phyloP scores from a whole-genome alignment of 2,888 invertebrate species.

The Calameuta idolon region DNA sequence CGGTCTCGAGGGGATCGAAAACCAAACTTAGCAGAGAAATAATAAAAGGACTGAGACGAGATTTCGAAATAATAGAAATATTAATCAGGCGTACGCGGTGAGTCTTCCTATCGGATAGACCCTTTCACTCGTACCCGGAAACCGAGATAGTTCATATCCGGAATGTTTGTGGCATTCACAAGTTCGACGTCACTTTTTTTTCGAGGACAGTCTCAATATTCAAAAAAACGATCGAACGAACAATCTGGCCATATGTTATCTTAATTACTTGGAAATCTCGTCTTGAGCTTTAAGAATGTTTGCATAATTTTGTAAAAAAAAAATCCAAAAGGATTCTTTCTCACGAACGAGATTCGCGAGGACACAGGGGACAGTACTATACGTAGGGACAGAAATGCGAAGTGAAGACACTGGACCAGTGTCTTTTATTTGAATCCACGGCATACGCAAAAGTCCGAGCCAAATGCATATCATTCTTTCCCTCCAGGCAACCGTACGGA shows the following conservation, averaged over 20 bases:
- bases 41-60: not conserved
- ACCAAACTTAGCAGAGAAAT: not conserved
- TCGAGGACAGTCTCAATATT: not conserved
- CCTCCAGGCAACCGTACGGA: constrained; percentile 40
- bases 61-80: not conserved
- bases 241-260: not conserved
- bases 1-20: not conserved
- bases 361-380: not conserved
- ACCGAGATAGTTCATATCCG: not conserved
- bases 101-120: not conserved
- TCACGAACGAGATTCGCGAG: not conserved
- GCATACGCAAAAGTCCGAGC: constrained; percentile 33
- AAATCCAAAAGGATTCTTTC: not conserved
- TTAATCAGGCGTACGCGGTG: not conserved
- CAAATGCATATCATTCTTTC: constrained; percentile 55
- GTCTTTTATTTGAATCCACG: not conserved
- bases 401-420: not conserved
- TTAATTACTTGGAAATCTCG: not conserved
- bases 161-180: not conserved
- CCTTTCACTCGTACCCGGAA: not conserved
- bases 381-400: not conserved
- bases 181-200: not conserved
- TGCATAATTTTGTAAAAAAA: not conserved
- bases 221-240: no score
- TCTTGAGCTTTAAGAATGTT: not conserved